Evolutionary conservation across 2,113 vertebrate genomes (phyloP).

Genomic region (Myotis davidii): DNA sequence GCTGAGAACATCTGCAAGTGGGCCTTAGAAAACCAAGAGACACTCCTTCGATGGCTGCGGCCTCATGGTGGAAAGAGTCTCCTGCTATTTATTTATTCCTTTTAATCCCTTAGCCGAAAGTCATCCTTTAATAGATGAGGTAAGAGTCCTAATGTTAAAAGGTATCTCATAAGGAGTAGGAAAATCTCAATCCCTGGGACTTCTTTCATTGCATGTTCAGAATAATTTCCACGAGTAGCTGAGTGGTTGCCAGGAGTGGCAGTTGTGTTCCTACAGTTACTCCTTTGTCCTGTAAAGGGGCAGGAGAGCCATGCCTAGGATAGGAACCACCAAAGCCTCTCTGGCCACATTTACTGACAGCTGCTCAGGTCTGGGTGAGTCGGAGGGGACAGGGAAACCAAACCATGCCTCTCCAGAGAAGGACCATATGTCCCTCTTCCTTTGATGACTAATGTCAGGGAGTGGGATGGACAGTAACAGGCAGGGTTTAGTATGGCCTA

Average conservation of each 20-base stretch:
- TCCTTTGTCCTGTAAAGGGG: background rate
- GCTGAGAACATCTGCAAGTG: conserved; percentile 93
- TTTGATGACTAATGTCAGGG: too few relatives aligned
- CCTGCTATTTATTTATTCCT: conserved; percentile 92
- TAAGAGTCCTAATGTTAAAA: conserved; percentile 78
- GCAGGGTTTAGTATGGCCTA: background rate
- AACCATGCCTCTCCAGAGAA: background rate
- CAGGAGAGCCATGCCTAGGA: too few relatives aligned
- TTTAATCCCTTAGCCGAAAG: conserved; percentile 89
- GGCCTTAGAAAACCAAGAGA: conserved; percentile 93
- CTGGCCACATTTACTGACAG: background rate
- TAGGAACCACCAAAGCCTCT: background rate
- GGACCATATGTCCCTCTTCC: background rate
- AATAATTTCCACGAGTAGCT: background rate
- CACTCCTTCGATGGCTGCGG: conserved; percentile 92
- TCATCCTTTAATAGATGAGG: conserved; percentile 90
- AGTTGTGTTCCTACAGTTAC: background rate
- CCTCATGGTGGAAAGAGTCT: conserved; percentile 95
- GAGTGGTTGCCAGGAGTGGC: background rate
- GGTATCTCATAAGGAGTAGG: background rate
- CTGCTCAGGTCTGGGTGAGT: background rate
- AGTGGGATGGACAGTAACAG: background rate
- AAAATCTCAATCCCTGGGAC: background rate
- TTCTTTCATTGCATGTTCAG: background rate
- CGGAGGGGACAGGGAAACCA: background rate